Evolutionary conservation across 2,113 vertebrate genomes (phyloP), one percentile per base, ranked within the genome.

Genomic region (Coracopsis vasa): DNA sequence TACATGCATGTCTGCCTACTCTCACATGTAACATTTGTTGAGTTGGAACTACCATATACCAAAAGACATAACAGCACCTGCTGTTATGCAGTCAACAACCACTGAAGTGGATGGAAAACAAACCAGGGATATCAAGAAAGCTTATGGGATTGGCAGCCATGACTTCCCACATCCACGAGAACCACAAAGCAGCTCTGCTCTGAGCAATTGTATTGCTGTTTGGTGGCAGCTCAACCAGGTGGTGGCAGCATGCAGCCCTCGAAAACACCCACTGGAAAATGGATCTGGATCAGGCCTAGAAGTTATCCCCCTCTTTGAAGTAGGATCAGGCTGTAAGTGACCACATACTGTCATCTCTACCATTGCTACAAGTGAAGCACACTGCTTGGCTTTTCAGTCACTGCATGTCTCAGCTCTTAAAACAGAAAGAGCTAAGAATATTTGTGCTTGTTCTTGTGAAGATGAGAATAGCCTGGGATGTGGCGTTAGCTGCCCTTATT

Each of bases 221-320:
- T 31, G 24, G 47, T 6, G 25, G n/a, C 0, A 0, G 64, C 54
- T 89, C 58, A 87, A 60, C 60, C 91, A 83, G 60, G 31, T 3
- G 83, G 65, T 64, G 86, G 94, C 80, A 94, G 91, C 67, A 88
- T 10, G 62, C 25, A 20, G 69, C 15, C 35, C 54, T 21, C 9
- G 18, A 65, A 92, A 90, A 50, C 35, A 24, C 42, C 16, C 27
- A 56, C 1, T 10, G 58, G n/a, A 9, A 74, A 44, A 39, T 0
- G 3, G 35, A 42, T 31, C 28, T 15, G 41, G 11, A 66, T 33
- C 41, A 88, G 25, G 41, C 5, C 44, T 7, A 13, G 16, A 1
- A 37, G 45, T 1, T 56, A 41, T 7, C 16, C 5, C 13, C 2
- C 1, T 0, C 17, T 45, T 19, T 7, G 2, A 54, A 14, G 25